Conservation (phyloP, 2,888 invertebrate genomes). For the Cataglyphis rosenhaueri region DNA sequence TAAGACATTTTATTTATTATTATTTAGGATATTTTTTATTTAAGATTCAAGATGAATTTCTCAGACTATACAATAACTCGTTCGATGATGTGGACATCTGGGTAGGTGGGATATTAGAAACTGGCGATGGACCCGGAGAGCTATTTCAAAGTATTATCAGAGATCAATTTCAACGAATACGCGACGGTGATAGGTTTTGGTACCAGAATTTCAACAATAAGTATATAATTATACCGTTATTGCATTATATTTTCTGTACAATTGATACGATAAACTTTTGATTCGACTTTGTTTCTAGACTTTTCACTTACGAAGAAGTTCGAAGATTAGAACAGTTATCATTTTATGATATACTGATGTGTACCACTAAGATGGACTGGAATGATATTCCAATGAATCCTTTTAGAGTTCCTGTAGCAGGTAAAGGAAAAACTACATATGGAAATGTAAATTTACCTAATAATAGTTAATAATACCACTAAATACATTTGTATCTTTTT, state of each 20-base stretch:
- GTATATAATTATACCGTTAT: conserved; percentile 73
- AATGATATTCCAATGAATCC: conserved; percentile 86
- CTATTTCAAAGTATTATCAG: conserved; percentile 86
- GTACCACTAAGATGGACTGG: conserved; percentile 85
- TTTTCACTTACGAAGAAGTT: conserved; percentile 86
- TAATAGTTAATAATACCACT: neutral
- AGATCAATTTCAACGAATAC: conserved; percentile 87
- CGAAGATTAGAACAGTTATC: conserved; percentile 84
- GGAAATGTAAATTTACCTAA: neutral
- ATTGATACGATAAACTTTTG: neutral
- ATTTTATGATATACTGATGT: conserved; percentile 86
- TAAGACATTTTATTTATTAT: conserved; percentile 49
- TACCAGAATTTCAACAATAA: conserved; percentile 86
- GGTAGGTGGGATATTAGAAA: conserved; percentile 88
- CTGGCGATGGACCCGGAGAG: conserved; percentile 86
- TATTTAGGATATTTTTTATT: neutral
- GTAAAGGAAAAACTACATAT: conserved; percentile 34
- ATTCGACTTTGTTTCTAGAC: conserved; percentile 77
- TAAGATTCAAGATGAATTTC: conserved; percentile 73
- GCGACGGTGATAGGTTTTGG: conserved; percentile 88
- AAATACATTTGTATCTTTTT: neutral
- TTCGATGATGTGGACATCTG: conserved; percentile 87
- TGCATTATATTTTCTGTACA: neutral
- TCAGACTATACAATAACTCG: conserved; percentile 81
- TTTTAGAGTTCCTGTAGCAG: conserved; percentile 84